Evolutionary conservation across 2,888 invertebrate genomes (phyloP), one percentile per base, ranked within the genome.

Genomic region (Masnerella sp.): DNA sequence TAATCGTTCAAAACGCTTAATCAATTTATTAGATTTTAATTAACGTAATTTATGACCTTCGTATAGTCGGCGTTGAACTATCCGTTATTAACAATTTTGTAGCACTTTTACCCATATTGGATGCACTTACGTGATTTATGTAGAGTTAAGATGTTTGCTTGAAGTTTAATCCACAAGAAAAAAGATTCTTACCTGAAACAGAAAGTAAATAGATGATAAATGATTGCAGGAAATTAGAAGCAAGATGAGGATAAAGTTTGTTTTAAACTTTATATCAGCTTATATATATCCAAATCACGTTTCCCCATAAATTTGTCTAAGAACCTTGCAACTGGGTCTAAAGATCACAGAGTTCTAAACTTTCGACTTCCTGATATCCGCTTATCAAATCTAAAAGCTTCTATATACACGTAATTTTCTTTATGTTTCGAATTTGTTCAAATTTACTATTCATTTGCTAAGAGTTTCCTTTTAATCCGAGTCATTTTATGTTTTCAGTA

Each of bases 131-230:
- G 14, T 30, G 17, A 56, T 32, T 54, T 40, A 12, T 38, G 14
- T 5, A 15, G 5, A 25, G 15, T 38, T n/a, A 22, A 15, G 22
- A 12, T 34, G 32, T 25, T 17, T 36, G 17, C 30, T 15, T 14
- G 12, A 11, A 42, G 17, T 14, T 20, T 56, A 20, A 20, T 28
- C 20, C 17, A 20, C 42, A 40, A 11, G 9, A 25, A 52, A 52
- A 42, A 7, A 17, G 30, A 11, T 12, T 40, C 49, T 67, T 67
- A 67, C 67, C 67, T 58, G 67, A 42, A 67, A 67, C 67, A 67
- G 12, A 58, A 58, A 51, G 9, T 7, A 45, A 25, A 47, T n/a
- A 65, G 14, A 64, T 65, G 25, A 54, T 42, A 47, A 65, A 47
- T 54, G 25, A 45, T 12, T 20, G 14, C 11, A 4, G 5, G 34